Conservation (phyloP, 2,797 vertebrate genomes). For the Salarias fasciatus region DNA sequence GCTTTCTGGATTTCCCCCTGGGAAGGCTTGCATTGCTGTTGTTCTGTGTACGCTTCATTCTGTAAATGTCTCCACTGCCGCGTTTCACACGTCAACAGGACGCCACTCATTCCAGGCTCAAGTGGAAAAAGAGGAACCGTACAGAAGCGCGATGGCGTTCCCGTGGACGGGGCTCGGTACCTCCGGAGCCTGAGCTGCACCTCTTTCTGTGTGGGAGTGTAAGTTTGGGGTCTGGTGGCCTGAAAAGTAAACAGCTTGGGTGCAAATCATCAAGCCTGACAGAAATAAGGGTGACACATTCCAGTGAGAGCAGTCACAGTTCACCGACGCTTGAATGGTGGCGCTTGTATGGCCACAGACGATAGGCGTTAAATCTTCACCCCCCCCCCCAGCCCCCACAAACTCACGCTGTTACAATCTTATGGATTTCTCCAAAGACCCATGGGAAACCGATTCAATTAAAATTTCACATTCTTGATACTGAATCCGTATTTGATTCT, state of each 20-base stretch:
- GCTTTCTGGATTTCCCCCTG: neutral
- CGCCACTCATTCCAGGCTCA: constrained; percentile 1
- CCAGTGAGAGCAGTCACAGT: constrained; percentile 32
- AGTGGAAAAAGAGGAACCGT: constrained; percentile 1
- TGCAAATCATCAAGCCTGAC: constrained; percentile 34
- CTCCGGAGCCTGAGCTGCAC: constrained; percentile 1
- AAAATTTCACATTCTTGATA: neutral
- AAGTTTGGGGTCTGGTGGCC: constrained; percentile 6
- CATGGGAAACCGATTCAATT: neutral
- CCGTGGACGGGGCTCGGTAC: neutral
- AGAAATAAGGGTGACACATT: constrained; percentile 20
- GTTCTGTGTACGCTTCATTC: neutral
- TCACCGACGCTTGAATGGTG: constrained; percentile 35
- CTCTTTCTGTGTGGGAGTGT: constrained; percentile 6
- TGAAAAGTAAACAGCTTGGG: constrained; percentile 25
- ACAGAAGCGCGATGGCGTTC: constrained; percentile 14
- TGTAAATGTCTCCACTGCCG: neutral
- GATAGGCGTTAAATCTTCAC: neutral
- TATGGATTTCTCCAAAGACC: neutral
- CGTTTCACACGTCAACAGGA: constrained; percentile 13
- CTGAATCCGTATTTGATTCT: constrained; percentile 1
- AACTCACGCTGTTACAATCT: neutral
- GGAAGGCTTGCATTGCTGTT: neutral
- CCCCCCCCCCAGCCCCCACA: accelerated
- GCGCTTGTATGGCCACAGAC: constrained; percentile 1